phyloP scores from a whole-genome alignment of 2,113 vertebrate species.

The Dipodomys merriami region DNA sequence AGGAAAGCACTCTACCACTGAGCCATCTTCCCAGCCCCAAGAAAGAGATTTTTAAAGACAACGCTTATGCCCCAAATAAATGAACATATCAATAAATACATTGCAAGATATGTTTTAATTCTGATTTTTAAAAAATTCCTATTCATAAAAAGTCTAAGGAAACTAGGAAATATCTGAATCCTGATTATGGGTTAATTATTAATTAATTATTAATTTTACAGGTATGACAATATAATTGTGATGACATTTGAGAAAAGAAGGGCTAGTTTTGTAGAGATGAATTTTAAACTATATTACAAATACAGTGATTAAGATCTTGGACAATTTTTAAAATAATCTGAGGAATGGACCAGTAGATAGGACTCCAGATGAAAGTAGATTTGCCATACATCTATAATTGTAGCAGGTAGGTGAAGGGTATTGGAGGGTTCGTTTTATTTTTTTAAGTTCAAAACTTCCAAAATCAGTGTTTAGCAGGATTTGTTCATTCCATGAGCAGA shows the following conservation, averaged over 20 bases:
- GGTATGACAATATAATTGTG: background rate
- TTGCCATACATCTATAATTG: background rate
- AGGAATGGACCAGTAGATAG: background rate
- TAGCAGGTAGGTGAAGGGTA: background rate
- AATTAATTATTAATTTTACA: slow-evolving; percentile 24
- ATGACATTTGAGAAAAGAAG: background rate
- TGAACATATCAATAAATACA: background rate
- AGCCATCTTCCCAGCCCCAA: too few relatives aligned
- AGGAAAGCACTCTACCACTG: too few relatives aligned
- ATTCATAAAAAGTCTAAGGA: background rate
- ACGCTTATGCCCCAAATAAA: background rate
- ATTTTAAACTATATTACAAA: background rate
- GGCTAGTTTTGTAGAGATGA: background rate
- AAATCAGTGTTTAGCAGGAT: background rate
- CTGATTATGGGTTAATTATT: background rate
- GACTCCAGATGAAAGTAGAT: background rate
- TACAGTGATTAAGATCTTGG: background rate
- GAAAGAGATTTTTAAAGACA: background rate
- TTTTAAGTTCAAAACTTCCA: background rate
- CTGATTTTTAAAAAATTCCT: background rate
- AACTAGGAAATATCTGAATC: slow-evolving; percentile 11
- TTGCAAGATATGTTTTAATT: background rate
- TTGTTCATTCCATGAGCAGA: background rate
- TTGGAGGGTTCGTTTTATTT: background rate
- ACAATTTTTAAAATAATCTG: background rate